Evolutionary conservation across 2,888 invertebrate genomes (phyloP).

Genomic region (Harpagoxenus sublaevis): DNA sequence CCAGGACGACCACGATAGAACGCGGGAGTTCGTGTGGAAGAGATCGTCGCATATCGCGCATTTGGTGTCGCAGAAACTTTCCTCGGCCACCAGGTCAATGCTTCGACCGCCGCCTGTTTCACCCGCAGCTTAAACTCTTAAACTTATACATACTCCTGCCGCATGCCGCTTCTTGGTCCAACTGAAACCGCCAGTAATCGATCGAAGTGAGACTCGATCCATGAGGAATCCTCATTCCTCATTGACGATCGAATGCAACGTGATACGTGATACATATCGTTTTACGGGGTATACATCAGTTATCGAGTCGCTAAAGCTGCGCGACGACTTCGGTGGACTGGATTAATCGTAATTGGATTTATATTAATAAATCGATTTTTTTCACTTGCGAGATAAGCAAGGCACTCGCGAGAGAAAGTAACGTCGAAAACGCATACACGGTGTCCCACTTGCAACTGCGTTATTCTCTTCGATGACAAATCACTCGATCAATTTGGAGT

Average conservation of each 20-base stretch:
- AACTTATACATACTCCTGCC: background rate
- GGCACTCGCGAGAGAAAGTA: constrained; percentile 30
- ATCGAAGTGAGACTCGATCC: background rate
- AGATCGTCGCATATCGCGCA: constrained; percentile 94
- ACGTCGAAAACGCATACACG: background rate
- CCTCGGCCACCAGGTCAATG: constrained; percentile 89
- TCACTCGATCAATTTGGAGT: background rate
- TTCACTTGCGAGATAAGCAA: constrained; percentile 19
- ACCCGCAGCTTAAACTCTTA: constrained; percentile 62
- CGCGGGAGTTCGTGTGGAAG: constrained; percentile 94
- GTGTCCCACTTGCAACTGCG: constrained; percentile 15
- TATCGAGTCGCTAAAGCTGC: constrained; percentile 3
- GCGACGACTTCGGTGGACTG: background rate
- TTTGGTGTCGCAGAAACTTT: constrained; percentile 93
- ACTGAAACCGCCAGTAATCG: constrained; percentile 1
- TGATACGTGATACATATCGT: background rate
- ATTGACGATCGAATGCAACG: background rate
- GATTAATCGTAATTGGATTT: constrained; percentile 11
- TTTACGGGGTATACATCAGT: background rate
- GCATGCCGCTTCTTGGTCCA: constrained; percentile 26
- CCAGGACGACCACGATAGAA: constrained; percentile 93
- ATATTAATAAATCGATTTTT: constrained; percentile 14
- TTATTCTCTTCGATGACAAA: background rate
- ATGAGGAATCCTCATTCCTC: constrained; percentile 1
- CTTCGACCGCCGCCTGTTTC: constrained; percentile 87